Conservation (phyloP, 64 coral and sea anemone species). For the Exaiptasia diaphana region DNA sequence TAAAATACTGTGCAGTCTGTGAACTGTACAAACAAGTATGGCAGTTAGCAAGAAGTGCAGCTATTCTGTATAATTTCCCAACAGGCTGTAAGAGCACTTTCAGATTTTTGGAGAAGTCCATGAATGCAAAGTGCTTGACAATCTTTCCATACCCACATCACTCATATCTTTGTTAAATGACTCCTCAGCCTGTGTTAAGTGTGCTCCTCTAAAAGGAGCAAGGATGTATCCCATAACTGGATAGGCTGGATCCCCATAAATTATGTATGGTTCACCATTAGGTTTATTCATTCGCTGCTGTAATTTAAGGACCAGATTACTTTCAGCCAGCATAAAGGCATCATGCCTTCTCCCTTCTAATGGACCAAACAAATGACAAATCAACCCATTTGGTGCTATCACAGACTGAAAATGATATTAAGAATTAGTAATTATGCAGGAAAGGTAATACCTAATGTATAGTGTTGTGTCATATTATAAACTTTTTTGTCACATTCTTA, state of each 20-base stretch:
- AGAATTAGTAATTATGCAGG: too few relatives aligned
- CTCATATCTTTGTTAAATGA: slow-evolving; percentile 61
- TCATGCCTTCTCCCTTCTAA: neutral
- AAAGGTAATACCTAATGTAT: too few relatives aligned
- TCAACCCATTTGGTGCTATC: neutral
- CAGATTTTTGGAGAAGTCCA: slow-evolving; percentile 2
- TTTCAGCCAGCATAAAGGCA: neutral
- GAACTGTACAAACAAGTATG: slow-evolving; percentile 22
- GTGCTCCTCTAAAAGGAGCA: slow-evolving; percentile 45
- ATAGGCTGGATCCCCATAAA: slow-evolving; percentile 66
- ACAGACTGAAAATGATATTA: neutral
- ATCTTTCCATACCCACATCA: slow-evolving; percentile 62
- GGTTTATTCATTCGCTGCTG: neutral
- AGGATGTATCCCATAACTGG: slow-evolving; percentile 43
- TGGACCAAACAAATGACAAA: neutral
- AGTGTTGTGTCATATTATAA: neutral
- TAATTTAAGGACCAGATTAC: neutral
- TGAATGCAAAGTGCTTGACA: slow-evolving; percentile 23
- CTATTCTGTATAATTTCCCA: slow-evolving; percentile 55
- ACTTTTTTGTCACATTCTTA: too few relatives aligned
- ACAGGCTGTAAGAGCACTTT: slow-evolving; percentile 45
- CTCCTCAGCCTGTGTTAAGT: slow-evolving; percentile 43
- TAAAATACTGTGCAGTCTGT: neutral
- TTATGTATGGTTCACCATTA: slow-evolving; percentile 59
- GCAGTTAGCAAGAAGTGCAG: slow-evolving; percentile 39